Conservation (phyloP, 2,888 invertebrate species). For the Nematopogon swammerdamellus region DNA sequence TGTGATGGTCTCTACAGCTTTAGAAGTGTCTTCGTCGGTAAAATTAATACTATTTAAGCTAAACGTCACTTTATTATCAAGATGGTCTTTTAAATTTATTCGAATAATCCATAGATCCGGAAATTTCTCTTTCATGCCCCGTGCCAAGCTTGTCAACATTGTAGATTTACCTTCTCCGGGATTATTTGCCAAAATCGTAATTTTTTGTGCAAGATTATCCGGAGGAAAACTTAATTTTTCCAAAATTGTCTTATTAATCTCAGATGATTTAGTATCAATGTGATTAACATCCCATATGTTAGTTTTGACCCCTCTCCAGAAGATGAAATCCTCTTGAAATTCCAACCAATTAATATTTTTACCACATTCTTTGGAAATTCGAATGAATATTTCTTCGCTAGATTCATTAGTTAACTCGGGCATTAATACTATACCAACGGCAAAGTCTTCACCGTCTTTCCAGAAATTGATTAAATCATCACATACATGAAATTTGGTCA, state of each 20-base stretch:
- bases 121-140: not conserved
- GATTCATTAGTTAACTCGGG: not conserved
- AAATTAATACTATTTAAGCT: not conserved
- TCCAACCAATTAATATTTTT: not conserved
- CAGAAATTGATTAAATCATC: not conserved
- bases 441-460: not conserved
- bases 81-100: not conserved
- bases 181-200: not conserved
- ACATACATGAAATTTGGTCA: not conserved
- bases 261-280: not conserved
- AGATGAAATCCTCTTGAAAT: not conserved
- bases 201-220: not conserved
- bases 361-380: not conserved
- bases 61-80: not conserved
- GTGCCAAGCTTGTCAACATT: not conserved
- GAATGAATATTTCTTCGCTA: no score
- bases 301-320: not conserved
- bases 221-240: not conserved
- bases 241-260: not conserved
- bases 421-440: not conserved
- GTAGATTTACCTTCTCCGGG: not conserved
- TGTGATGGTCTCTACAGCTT: not conserved
- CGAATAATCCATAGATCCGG: not conserved
- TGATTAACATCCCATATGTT: no score
- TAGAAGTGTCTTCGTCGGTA: not conserved